Percentiles rank a stretch among this genome's conserved stretches.
phyloP scores from a whole-genome alignment of 2,888 invertebrate genomes.

The Vannuccia rotundouncinata region DNA sequence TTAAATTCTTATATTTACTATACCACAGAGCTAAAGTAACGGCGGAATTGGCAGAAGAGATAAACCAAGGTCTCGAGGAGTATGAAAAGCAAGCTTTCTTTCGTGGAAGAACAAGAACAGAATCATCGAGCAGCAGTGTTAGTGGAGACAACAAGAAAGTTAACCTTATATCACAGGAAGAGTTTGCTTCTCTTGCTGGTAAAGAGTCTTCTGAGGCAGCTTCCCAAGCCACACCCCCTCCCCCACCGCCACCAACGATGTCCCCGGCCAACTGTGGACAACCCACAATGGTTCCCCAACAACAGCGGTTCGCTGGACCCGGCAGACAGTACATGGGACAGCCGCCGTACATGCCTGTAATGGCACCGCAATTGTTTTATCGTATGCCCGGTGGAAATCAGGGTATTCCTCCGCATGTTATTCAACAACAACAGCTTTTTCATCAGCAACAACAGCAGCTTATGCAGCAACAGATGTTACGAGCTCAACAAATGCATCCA shows the following conservation, averaged over 20 bases:
- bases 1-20: too few relatives aligned
- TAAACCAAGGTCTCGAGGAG: conserved; percentile 88
- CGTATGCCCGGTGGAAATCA: not conserved
- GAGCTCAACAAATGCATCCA: not conserved
- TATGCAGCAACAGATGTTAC: not conserved
- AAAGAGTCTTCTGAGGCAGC: not conserved
- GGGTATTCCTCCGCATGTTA: not conserved
- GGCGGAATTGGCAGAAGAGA: conserved; percentile 84
- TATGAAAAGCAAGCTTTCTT: conserved; percentile 68
- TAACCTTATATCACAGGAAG: not conserved
- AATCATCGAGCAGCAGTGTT: not conserved
- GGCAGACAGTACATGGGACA: not conserved
- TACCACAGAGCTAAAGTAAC: conserved; percentile 73
- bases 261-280: not conserved
- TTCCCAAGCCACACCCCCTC: not conserved
- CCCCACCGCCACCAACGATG: not conserved
- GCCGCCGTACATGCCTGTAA: not conserved
- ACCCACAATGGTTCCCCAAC: not conserved
- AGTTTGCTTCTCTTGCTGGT: not conserved
- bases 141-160: not conserved
- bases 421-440: not conserved
- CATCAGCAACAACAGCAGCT: not conserved
- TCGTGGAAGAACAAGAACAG: not conserved
- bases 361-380: not conserved
- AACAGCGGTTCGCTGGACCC: not conserved